Evolutionary conservation across 1,140 invertebrate genomes (phyloP).

Genomic region (Ericerus pela): DNA sequence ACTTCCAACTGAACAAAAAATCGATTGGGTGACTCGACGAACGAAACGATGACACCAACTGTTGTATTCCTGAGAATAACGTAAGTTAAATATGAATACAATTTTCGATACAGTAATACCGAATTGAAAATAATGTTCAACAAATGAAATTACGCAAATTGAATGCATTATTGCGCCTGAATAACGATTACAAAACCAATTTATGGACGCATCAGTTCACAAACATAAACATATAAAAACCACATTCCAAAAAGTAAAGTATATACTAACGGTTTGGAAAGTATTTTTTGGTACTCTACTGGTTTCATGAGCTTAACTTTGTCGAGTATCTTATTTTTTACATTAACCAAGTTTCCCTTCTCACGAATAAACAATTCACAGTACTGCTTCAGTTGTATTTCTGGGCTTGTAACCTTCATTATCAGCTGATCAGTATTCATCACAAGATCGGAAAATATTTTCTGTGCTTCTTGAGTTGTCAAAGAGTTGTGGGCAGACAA

Average conservation of each 20-base stretch:
- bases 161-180: too few relatives aligned
- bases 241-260: background rate
- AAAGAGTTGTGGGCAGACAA: background rate
- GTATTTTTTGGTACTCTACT: background rate
- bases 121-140: constrained; percentile 7
- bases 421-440: background rate
- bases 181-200: too few relatives aligned
- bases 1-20: constrained; percentile 53
- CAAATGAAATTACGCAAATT: too few relatives aligned
- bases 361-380: background rate
- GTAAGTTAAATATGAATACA: constrained; percentile 6
- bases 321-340: background rate
- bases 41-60: constrained; percentile 46
- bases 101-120: background rate
- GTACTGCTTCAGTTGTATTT: background rate
- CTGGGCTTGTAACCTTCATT: background rate
- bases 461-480: background rate
- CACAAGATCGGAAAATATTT: background rate
- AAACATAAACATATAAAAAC: too few relatives aligned
- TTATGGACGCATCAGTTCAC: too few relatives aligned
- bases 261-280: background rate
- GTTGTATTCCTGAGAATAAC: constrained; percentile 20
- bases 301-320: constrained; percentile 5
- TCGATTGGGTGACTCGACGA: constrained; percentile 48
- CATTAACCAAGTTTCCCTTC: background rate